Conservation (phyloP, 2,113 vertebrate species). For the Sphaerodactylus townsendi region DNA sequence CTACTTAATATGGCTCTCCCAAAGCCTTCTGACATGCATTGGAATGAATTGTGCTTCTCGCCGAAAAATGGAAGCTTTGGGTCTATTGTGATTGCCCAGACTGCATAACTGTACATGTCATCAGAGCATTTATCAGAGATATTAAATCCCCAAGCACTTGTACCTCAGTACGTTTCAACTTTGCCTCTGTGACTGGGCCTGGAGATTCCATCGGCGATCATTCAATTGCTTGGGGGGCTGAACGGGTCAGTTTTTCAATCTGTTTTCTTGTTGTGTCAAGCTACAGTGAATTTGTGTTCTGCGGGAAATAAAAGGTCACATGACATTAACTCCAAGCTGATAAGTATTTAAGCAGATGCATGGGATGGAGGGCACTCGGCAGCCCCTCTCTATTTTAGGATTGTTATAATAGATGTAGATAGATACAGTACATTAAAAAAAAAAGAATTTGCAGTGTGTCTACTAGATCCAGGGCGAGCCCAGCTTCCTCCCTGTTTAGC, state of each 20-base stretch:
- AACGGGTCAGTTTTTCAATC: conserved; percentile 38
- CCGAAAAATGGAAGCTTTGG: conserved; percentile 73
- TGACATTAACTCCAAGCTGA: fast-evolving
- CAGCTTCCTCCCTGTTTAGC: not conserved
- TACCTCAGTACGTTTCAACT: conserved; percentile 69
- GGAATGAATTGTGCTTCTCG: conserved; percentile 66
- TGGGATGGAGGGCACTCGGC: not conserved
- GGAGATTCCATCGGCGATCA: conserved; percentile 67
- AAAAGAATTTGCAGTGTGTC: not conserved
- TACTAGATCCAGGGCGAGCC: not conserved
- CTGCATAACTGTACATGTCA: conserved; percentile 67
- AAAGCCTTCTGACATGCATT: conserved; percentile 67
- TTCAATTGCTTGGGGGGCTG: conserved; percentile 66
- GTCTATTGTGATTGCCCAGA: conserved; percentile 74
- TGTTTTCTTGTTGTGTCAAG: not conserved
- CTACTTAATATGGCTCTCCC: conserved; percentile 56
- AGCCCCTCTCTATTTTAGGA: not conserved
- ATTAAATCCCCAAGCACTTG: conserved; percentile 73
- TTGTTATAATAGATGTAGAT: not conserved
- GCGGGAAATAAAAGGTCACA: not conserved
- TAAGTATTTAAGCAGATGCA: not conserved
- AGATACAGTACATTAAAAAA: not conserved
- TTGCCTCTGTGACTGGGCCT: conserved; percentile 65
- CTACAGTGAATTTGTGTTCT: conserved; percentile 23
- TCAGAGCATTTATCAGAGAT: conserved; percentile 73